phyloP scores from a whole-genome alignment of 92 coral and sea anemone species.

The Parazoanthus darwini region DNA sequence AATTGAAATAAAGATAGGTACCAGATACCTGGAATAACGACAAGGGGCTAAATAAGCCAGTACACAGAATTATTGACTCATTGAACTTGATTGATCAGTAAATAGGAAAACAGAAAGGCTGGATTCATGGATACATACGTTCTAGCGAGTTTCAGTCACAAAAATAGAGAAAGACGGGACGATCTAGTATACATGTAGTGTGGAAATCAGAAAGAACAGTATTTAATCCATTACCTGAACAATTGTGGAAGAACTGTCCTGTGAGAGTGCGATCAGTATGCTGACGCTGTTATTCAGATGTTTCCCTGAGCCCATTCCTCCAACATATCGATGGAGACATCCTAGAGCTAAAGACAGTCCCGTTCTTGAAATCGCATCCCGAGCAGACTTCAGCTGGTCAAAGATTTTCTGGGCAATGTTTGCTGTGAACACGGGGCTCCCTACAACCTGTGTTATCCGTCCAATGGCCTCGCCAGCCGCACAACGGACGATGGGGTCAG shows the following conservation, averaged over 20 bases:
- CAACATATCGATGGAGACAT: conserved; percentile 97
- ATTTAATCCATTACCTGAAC: not conserved
- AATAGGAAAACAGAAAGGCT: too few species aligned
- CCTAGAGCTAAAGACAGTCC: conserved; percentile 98
- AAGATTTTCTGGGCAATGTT: conserved; percentile 94
- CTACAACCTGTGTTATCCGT: conserved; percentile 98
- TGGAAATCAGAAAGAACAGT: too few species aligned
- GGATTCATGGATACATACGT: too few species aligned
- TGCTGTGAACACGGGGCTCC: conserved; percentile 90
- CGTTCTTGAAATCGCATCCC: conserved; percentile 95
- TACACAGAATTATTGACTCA: too few species aligned
- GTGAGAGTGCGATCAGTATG: conserved; percentile 91
- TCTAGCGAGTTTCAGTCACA: not conserved
- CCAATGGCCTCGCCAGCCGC: conserved; percentile 99
- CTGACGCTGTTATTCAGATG: conserved; percentile 97
- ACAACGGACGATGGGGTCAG: conserved; percentile 97
- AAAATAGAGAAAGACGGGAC: too few species aligned
- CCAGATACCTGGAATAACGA: too few species aligned
- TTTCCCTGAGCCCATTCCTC: conserved; percentile 99
- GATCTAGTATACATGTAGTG: too few species aligned
- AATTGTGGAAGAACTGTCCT: conserved; percentile 96
- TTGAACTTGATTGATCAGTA: too few species aligned
- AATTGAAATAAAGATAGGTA: too few species aligned
- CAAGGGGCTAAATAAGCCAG: too few species aligned
- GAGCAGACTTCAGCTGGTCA: conserved; percentile 90